A percentile compares a stretch with the other conserved stretches of the same genome.
Evolutionary conservation across 2,888 invertebrate genomes (phyloP).

Genomic region (Cantharis lateralis): DNA sequence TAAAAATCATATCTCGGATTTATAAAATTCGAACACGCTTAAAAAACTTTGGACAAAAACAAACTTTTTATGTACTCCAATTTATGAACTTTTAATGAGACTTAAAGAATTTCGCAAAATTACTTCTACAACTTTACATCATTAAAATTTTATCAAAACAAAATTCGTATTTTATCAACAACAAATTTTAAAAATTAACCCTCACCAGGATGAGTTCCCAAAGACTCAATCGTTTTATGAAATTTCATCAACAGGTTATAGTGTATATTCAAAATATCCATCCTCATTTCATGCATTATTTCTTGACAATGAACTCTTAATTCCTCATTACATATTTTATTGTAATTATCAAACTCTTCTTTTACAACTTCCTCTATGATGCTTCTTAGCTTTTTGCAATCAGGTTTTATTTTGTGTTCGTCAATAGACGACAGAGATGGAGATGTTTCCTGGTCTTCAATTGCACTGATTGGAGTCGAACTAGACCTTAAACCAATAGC

Average conservation of each 20-base stretch:
- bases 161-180: not conserved
- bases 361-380: slow-evolving; percentile 25
- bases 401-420: not conserved
- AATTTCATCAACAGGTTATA: slow-evolving; percentile 49
- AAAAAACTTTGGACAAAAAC: not conserved
- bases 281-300: slow-evolving; percentile 39
- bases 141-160: not conserved
- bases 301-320: slow-evolving; percentile 30
- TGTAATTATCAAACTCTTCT: slow-evolving; percentile 13
- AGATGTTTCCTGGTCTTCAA: not conserved
- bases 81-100: not conserved
- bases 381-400: not conserved
- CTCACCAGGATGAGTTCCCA: not conserved
- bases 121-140: not conserved
- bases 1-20: slow-evolving; percentile 21
- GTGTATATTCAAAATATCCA: slow-evolving; percentile 45
- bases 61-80: not conserved
- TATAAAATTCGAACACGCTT: slow-evolving; percentile 9
- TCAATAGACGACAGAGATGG: not conserved
- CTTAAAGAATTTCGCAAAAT: not conserved
- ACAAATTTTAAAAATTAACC: not conserved
- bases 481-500: not conserved
- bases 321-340: slow-evolving; percentile 37
- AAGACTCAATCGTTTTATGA: slow-evolving; percentile 43
- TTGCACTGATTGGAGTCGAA: slow-evolving; percentile 19